Base-by-base conservation (phyloP, 2,888 invertebrate genomes). In the Acleris emargana region DNA sequence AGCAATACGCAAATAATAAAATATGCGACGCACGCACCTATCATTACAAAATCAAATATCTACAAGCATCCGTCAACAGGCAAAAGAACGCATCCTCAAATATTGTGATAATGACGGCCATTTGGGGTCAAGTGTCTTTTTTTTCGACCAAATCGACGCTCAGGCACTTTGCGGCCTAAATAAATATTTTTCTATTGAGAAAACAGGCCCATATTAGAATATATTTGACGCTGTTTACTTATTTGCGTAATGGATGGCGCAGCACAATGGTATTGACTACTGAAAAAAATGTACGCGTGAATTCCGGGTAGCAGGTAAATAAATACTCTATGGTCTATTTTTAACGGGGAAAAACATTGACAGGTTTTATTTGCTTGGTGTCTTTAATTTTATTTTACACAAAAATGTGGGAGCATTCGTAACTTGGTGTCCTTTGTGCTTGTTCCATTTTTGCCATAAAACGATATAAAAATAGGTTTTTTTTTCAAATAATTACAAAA, bases 101-200 rank as follows among this genome's bases (percentile, higher is more conserved):
- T 66, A 64, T 68, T 68, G 52, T 64, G 47, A 60, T 68, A 64
- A 63, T 50, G 47, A 38, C 28, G 28, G 58, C 47, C 43, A 64
- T 59, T 64, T 49, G 55, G 38, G 69, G 69, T 67, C 69, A 64
- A 68, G 69, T 57, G 57, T 49, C 59, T 63, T 54, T 67, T 54
- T 55, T 57, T 50, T 62, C 50, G 43, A 9, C 57, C 42, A 66
- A 68, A 69, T 66, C 68, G 70, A 69, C 67, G 66, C 68, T 61
- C 55, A 32, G 57, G 43, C 68, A 69, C 64, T 67, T 62, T 67
- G 58, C 57, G 28, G 68, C 70, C 71, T 71, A 69, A 71, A 58
- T 64, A 69, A 71, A 71, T 69, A 71, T 71, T 69, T 67, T 64
- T 62, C 61, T 57, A 69, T 71, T 58, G 59, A 64, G 68, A 67